Conservation (phyloP, 2,797 vertebrate genomes). For the Sebastes cheni region DNA sequence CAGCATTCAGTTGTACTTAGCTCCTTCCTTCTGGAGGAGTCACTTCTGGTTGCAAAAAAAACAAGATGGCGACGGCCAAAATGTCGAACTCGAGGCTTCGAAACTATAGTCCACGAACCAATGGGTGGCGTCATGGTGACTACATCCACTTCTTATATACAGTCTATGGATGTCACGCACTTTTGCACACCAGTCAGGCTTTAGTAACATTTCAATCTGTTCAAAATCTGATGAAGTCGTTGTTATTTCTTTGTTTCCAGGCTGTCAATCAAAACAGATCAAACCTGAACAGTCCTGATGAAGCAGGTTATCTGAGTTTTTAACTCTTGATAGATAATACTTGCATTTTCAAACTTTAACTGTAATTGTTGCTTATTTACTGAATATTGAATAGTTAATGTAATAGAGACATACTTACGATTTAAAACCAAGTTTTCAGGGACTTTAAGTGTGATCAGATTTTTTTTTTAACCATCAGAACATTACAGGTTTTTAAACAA, state of each 20-base stretch:
- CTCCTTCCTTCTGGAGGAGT: no score
- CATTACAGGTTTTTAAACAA: background rate
- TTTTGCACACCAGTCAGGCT: background rate
- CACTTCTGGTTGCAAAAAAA: background rate
- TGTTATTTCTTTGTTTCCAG: background rate
- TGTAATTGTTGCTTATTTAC: background rate
- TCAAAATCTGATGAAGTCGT: background rate
- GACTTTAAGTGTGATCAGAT: background rate
- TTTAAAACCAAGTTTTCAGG: background rate
- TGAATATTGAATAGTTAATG: background rate
- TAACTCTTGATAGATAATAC: no score
- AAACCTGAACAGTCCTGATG: background rate
- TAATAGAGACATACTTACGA: background rate
- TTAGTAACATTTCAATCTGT: background rate
- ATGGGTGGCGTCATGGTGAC: background rate
- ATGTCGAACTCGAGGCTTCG: background rate
- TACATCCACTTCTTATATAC: background rate
- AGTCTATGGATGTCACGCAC: no score
- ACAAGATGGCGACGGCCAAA: fast-evolving
- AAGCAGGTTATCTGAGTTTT: background rate
- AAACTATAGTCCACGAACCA: fast-evolving
- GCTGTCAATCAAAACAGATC: background rate
- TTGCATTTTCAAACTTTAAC: background rate
- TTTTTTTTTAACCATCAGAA: background rate
- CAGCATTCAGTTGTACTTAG: fast-evolving